Evolutionary conservation across 1,140 invertebrate species (phyloP).

Genomic region (Octopus bimaculoides): DNA sequence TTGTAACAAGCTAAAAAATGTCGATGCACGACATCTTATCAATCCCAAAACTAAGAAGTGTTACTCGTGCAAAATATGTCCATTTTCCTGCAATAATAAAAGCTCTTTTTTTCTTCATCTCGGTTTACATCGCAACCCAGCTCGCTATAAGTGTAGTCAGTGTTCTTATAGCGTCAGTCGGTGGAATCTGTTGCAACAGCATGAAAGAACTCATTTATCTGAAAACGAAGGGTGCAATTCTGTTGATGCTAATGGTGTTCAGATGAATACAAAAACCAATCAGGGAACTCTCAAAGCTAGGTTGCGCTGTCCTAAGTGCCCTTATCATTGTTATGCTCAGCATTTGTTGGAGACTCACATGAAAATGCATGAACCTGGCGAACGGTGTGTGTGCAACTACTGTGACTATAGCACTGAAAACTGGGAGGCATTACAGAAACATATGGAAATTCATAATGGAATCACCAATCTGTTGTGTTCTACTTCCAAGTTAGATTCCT

Average conservation of each 20-base stretch:
- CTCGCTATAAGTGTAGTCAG: slow-evolving; percentile 40
- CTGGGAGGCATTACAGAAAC: slow-evolving; percentile 21
- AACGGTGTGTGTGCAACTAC: slow-evolving; percentile 29
- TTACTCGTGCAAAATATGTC: slow-evolving; percentile 45
- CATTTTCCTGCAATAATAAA: slow-evolving; percentile 43
- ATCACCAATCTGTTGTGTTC: too few species aligned
- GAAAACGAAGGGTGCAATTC: slow-evolving; percentile 9
- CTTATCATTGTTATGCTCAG: slow-evolving; percentile 27
- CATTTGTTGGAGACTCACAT: slow-evolving; percentile 31
- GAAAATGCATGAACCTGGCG: slow-evolving; percentile 29
- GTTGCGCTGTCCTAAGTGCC: slow-evolving; percentile 29
- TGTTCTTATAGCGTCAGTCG: slow-evolving; percentile 47
- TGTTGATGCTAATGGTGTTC: neutral
- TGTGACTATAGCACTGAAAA: slow-evolving; percentile 38
- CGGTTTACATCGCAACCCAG: slow-evolving; percentile 41
- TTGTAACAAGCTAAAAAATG: neutral
- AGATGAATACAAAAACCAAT: too few species aligned
- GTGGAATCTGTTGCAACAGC: slow-evolving; percentile 40
- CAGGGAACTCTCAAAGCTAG: neutral
- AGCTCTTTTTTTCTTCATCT: slow-evolving; percentile 46
- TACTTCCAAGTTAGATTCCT: slow-evolving; percentile 4
- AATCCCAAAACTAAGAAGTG: slow-evolving; percentile 33
- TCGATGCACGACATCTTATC: slow-evolving; percentile 19
- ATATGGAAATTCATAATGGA: slow-evolving; percentile 14
- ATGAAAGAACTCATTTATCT: slow-evolving; percentile 40